Base-by-base conservation (phyloP, 2,113 vertebrate genomes). In the Apeltes quadracus region DNA sequence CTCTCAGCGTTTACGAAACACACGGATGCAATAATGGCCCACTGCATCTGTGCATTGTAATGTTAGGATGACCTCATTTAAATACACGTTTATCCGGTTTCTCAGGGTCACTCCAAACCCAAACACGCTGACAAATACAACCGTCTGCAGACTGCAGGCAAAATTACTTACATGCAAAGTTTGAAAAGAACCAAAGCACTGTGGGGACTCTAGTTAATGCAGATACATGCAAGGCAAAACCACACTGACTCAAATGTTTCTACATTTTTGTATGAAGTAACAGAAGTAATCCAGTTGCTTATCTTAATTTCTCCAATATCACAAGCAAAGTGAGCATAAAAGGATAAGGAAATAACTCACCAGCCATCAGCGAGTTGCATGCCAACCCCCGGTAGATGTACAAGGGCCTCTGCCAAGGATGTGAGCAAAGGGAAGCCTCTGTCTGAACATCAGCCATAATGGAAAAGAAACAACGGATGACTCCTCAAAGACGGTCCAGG, bases 311-410 rank as follows among this genome's bases (percentile, higher is more conserved):
- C 1, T 22, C 4, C 22, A 10, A 44, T 15, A 29, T 38, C 12
- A 27, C 0, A 56, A 61, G 14, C 63, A 56, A 61, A 20, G 4
- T 9, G 1, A 29, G 14, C 10, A 13, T 13, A 65, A 25, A 32
- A 22, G 57, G 8, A 53, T 11, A 53, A 25, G 67, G 16, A 10
- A 46, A 20, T 53, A 56, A 76, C 91, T 74, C 72, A 94, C 93
- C 91, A 75, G 89, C 89, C 93, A 93, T 94, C 18, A 94, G 75
- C 0, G 88, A 67, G 77, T 93, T 94, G 70, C 86, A 93, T 11
- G 79, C 22, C n/a, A 84, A 72, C 38, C 85, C 87, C 6, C 86
- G 76, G 7, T 90, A 91, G 44, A 90, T 55, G 27, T 62, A 54
- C n/a, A 84, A 43, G 6, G 61, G 43, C 8, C 72, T 75, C 51